A percentile compares a stretch with the other conserved stretches of the same genome.
Conservation (phyloP, 1,140 invertebrate species). For the Eriosoma lanigerum region DNA sequence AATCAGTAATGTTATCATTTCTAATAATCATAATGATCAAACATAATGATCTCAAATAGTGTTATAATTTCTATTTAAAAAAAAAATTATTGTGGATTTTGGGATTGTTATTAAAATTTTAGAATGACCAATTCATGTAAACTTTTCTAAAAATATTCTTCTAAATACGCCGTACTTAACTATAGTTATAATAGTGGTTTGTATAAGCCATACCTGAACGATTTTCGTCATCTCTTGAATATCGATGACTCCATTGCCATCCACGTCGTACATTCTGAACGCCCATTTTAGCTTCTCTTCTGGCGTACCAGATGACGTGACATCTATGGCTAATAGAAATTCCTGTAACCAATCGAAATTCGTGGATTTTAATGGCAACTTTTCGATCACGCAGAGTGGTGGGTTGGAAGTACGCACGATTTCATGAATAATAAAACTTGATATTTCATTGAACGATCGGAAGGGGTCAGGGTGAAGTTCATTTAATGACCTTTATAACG, state of each 20-base stretch:
- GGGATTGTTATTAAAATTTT: too few species aligned
- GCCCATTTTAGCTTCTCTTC: constrained; percentile 99
- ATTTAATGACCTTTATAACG: constrained; percentile 24
- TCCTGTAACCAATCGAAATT: constrained; percentile 70
- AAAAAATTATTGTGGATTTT: too few species aligned
- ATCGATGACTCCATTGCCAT: constrained; percentile 98
- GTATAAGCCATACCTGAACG: constrained; percentile 82
- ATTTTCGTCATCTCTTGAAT: constrained; percentile 95
- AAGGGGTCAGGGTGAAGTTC: constrained; percentile 28
- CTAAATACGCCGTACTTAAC: too few species aligned
- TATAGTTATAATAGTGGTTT: too few species aligned
- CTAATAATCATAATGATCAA: too few species aligned
- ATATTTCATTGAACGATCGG: constrained; percentile 27
- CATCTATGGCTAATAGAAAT: constrained; percentile 96
- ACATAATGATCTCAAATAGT: too few species aligned
- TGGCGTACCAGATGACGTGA: constrained; percentile 94
- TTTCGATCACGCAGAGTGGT: constrained; percentile 4
- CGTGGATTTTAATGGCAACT: background rate
- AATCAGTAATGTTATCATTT: too few species aligned
- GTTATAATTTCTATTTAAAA: too few species aligned
- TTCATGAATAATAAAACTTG: constrained; percentile 17
- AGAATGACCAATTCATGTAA: too few species aligned
- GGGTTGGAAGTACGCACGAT: background rate
- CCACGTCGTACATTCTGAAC: constrained; percentile 99
- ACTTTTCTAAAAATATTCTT: too few species aligned